These are phyloP conservation scores for Columba janthina DNA, from an alignment of 2,113 vertebrate genomes.

Conservation along the genomic window DNA sequence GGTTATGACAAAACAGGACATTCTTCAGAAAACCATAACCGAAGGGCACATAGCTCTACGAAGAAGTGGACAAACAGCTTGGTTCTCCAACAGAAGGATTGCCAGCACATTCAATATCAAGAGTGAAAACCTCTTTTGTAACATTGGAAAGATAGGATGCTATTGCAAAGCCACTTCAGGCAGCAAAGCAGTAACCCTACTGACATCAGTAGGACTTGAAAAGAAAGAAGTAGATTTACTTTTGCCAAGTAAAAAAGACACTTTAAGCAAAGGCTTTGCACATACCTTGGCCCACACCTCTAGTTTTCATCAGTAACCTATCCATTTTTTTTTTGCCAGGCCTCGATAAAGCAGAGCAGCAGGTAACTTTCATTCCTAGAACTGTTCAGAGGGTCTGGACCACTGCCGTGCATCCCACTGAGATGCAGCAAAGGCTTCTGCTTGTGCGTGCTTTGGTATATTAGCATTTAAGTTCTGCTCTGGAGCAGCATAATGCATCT, in stretches of 20 bases:
- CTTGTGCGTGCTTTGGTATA: background rate
- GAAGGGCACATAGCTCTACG: background rate
- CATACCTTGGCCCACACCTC: background rate
- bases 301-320: background rate
- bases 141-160: background rate
- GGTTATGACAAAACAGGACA: background rate
- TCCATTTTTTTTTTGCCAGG: background rate
- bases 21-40: background rate
- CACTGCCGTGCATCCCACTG: background rate
- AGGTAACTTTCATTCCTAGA: background rate
- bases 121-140: conserved; percentile 17
- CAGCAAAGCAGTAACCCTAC: background rate
- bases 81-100: background rate
- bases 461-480: background rate
- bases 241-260: background rate
- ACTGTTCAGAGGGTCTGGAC: background rate
- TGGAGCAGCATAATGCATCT: background rate
- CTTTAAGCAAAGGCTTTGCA: background rate
- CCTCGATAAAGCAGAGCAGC: background rate
- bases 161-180: background rate
- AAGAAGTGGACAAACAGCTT: background rate
- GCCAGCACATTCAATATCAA: background rate
- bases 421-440: conserved; percentile 3
- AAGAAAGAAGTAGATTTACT: background rate
- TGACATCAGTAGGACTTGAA: background rate